Conservation (phyloP, 2,113 vertebrate species). For the Galbula dea region DNA sequence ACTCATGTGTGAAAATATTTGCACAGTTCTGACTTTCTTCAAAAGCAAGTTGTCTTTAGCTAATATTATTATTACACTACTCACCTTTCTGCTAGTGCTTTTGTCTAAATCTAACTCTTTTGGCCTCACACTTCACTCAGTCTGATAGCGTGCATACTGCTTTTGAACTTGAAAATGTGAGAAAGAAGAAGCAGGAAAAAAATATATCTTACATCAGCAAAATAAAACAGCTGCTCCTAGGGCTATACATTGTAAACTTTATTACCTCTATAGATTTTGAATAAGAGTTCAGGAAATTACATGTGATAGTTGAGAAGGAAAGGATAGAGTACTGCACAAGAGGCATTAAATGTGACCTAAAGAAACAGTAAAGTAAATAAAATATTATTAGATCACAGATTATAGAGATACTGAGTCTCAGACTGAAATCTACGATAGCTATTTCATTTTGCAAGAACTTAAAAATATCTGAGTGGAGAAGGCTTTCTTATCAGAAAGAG, state of each 20-base stretch:
- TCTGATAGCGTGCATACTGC: not conserved
- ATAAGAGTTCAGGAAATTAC: constrained; percentile 50
- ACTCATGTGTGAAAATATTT: not conserved
- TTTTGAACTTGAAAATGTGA: not conserved
- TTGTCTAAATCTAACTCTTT: not conserved
- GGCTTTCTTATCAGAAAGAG: not conserved
- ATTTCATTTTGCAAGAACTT: not conserved
- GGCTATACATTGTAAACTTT: constrained; percentile 17
- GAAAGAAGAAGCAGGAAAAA: not conserved
- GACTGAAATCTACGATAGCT: not conserved
- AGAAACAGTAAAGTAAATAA: not conserved
- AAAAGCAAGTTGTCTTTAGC: not conserved
- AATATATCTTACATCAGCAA: constrained; percentile 39
- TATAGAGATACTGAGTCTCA: not conserved
- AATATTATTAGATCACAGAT: not conserved
- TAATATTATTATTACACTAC: not conserved
- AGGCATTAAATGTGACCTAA: not conserved
- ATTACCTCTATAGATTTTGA: constrained; percentile 14
- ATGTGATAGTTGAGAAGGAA: constrained; percentile 7
- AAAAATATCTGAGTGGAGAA: not conserved
- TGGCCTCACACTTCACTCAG: not conserved
- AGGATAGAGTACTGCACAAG: not conserved
- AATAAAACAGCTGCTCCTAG: constrained; percentile 39
- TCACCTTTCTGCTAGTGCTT: not conserved
- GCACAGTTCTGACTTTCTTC: not conserved